Conservation (phyloP, 2,888 invertebrate genomes). For the Rhorus exstirpatorius region DNA sequence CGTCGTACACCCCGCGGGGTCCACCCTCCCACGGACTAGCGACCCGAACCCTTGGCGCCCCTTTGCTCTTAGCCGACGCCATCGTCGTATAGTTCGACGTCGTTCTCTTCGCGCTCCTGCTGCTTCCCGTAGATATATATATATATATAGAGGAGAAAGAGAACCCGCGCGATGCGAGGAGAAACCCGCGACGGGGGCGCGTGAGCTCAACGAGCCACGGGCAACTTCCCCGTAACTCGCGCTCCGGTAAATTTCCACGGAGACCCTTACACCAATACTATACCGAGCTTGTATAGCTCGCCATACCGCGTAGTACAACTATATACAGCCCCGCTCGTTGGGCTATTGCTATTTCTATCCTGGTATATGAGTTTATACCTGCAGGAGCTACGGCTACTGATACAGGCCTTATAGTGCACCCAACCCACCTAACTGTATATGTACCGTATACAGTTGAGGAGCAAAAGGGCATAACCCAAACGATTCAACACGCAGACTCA, state of each 20-base stretch:
- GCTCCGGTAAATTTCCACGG: slow-evolving; percentile 83
- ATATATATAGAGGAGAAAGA: slow-evolving; percentile 3
- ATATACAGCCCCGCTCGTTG: slow-evolving; percentile 36
- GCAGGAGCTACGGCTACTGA: slow-evolving; percentile 10
- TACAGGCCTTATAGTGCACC: slow-evolving; percentile 10
- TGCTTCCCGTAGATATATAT: slow-evolving; percentile 69
- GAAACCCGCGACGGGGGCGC: slow-evolving; percentile 74
- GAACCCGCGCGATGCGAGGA: slow-evolving; percentile 70
- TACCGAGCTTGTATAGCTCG: slow-evolving; percentile 1
- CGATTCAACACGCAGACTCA: not conserved
- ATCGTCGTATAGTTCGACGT: slow-evolving; percentile 70
- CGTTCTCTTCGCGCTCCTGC: slow-evolving; percentile 70
- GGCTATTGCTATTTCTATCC: slow-evolving; percentile 38
- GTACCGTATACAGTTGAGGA: not conserved
- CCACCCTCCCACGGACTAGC: slow-evolving; percentile 72
- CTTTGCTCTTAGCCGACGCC: slow-evolving; percentile 81
- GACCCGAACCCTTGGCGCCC: slow-evolving; percentile 82
- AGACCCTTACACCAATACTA: slow-evolving; percentile 68
- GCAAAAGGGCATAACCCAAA: slow-evolving; percentile 18
- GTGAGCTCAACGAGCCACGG: slow-evolving; percentile 76
- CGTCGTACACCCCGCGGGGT: slow-evolving; percentile 60
- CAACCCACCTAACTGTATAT: not conserved
- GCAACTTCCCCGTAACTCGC: slow-evolving; percentile 83
- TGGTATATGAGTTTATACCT: slow-evolving; percentile 37
- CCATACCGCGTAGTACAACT: not conserved